Evolutionary conservation across 1,140 invertebrate species (phyloP).

Genomic region (Drosophila setifemur): DNA sequence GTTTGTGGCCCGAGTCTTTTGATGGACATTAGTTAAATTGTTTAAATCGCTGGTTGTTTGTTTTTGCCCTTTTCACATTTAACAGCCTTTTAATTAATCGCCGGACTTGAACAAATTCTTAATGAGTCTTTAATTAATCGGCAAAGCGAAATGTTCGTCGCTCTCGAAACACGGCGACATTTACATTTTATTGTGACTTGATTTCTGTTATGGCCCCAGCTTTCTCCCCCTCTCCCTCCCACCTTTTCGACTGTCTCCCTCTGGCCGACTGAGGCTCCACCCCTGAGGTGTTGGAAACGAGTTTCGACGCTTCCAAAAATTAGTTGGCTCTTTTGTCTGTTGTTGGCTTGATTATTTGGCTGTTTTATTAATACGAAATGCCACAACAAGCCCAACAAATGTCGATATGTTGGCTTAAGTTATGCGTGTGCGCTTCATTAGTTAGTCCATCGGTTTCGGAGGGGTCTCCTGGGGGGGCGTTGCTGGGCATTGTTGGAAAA

Average conservation of each 20-base stretch:
- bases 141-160: slow-evolving; percentile 44
- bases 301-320: slow-evolving; percentile 61
- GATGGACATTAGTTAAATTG: not conserved
- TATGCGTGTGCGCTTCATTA: slow-evolving; percentile 22
- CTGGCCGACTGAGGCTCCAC: slow-evolving; percentile 43
- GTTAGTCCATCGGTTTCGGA: slow-evolving; percentile 10
- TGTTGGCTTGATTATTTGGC: slow-evolving; percentile 42
- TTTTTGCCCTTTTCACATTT: slow-evolving; percentile 41
- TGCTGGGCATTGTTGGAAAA: slow-evolving; percentile 31
- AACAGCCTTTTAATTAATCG: slow-evolving; percentile 72
- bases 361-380: slow-evolving; percentile 31
- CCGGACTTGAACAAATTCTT: slow-evolving; percentile 66
- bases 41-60: slow-evolving; percentile 1
- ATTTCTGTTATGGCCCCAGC: slow-evolving; percentile 55
- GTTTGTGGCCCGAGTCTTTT: not conserved
- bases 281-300: slow-evolving; percentile 66
- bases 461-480: slow-evolving; percentile 18
- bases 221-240: not conserved
- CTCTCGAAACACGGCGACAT: slow-evolving; percentile 19
- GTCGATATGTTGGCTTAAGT: slow-evolving; percentile 43
- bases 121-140: slow-evolving; percentile 80
- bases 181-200: slow-evolving; percentile 65
- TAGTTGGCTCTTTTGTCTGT: slow-evolving; percentile 11
- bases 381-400: slow-evolving; percentile 43
- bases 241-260: slow-evolving; percentile 9